Percentiles rank a stretch among this genome's conserved stretches.
Conservation (phyloP, 1,140 invertebrate genomes). For the Panagrolaimus sp. region DNA sequence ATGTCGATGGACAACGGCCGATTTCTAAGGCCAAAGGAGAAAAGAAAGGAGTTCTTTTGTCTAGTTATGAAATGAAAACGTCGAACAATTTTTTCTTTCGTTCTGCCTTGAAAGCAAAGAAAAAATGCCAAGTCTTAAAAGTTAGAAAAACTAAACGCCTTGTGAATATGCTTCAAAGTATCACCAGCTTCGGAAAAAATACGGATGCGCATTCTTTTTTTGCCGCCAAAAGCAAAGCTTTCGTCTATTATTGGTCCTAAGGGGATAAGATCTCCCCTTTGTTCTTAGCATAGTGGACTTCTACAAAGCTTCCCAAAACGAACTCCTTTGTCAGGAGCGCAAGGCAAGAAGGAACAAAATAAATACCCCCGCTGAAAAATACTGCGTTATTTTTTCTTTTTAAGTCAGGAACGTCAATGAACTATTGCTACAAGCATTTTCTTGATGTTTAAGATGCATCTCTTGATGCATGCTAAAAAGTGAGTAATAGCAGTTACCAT, state of each 20-base stretch:
- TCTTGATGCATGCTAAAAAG: too few relatives aligned
- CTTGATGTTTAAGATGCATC: too few relatives aligned
- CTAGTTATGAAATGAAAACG: conserved; percentile 13
- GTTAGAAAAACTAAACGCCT: conserved; percentile 10
- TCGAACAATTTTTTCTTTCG: conserved; percentile 5
- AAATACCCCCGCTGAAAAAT: background rate
- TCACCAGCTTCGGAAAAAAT: background rate
- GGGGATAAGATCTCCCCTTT: background rate
- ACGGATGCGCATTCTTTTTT: background rate
- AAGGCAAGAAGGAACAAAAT: background rate
- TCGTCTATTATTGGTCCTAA: conserved; percentile 11
- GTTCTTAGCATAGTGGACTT: background rate
- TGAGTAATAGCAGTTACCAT: too few relatives aligned
- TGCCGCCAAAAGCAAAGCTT: conserved; percentile 13
- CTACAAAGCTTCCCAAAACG: background rate
- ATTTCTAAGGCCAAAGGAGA: background rate
- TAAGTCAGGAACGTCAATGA: background rate
- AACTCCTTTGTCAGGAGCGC: conserved; percentile 10
- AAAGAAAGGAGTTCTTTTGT: conserved; percentile 12
- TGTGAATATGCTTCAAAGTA: conserved; percentile 1
- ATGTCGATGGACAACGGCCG: conserved; percentile 8
- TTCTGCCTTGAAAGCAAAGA: too few relatives aligned
- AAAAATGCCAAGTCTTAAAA: background rate
- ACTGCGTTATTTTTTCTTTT: too few relatives aligned
- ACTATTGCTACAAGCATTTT: conserved; percentile 6